Base-by-base conservation (phyloP, 2,888 invertebrate species). In the Synanthedon vespiformis region DNA sequence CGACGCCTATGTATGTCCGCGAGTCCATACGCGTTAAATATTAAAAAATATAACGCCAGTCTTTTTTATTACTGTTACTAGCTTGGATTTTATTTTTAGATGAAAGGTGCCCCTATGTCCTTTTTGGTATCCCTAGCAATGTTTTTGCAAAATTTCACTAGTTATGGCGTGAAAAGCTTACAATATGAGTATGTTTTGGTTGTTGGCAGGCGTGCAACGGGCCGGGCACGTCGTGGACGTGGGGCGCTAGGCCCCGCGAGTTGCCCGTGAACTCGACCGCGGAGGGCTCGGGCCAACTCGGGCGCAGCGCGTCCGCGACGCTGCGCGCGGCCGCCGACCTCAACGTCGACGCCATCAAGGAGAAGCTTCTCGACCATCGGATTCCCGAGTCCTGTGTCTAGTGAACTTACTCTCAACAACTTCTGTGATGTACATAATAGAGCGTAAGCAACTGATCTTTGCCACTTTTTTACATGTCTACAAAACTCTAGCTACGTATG, bases 361-460 rank as follows among this genome's bases (percentile, higher is more conserved):
- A 95, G 80, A 92, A 94, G 72, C 90, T 95, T 58, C 94, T 95
- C 89, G 94, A 95, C 69, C 93, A 93, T 76, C 91, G 95, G 73
- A 92, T 95, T 73, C 95, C 95, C 49, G 95, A 95, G 83, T 95
- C 94, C 75, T 95, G 95, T 86, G 95, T 95, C 69, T 95, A 93
- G 91, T 27, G 8, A 48, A 48, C 10, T 57, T 18, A 64, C 61
- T 62, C 62, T 53, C 40, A 52, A 52, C 53, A 52, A 54, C 53
- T 57, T 56, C 67, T 74, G 70, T 74, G 71, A 72, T 85, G 85
- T 86, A 85, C 61, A 86, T 86, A 86, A 62, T 85, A 84, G 75
- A 56, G 48, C 59, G 64, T 85, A 85, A 85, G 84, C 68, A 80
- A 82, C 80, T 81, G 80, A 69, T 80, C 78, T 84, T 84, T 83